phyloP scores from a whole-genome alignment of 2,888 invertebrate genomes.

The Cancer borealis region DNA sequence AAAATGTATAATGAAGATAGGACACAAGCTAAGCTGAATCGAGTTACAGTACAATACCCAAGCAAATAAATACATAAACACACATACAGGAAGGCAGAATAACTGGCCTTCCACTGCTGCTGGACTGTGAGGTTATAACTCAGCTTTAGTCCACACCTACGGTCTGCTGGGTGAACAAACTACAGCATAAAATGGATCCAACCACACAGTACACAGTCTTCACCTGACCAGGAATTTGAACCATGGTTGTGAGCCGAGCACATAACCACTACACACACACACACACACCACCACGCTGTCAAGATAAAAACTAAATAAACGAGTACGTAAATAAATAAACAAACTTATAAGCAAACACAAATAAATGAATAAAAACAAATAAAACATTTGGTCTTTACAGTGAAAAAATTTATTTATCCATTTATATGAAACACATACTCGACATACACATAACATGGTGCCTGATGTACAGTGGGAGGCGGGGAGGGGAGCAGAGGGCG shows the following conservation, averaged over 20 bases:
- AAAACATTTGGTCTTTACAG: conserved; percentile 67
- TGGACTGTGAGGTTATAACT: not conserved
- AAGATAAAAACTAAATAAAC: not conserved
- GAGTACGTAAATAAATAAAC: conserved; percentile 4
- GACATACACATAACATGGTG: conserved; percentile 77
- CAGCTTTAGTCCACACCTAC: not conserved
- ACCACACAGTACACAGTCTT: not conserved
- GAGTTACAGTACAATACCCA: not conserved
- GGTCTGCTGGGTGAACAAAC: not conserved
- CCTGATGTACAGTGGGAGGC: conserved; percentile 75
- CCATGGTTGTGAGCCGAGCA: not conserved
- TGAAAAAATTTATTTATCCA: conserved; percentile 78
- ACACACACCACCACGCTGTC: not conserved
- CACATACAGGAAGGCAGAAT: not conserved
- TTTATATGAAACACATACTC: conserved; percentile 77
- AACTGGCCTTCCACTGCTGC: not conserved
- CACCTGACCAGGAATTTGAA: not conserved
- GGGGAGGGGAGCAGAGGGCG: conserved; percentile 60
- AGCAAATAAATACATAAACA: not conserved
- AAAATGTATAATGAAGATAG: not conserved
- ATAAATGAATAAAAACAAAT: conserved; percentile 39
- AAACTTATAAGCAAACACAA: conserved; percentile 48
- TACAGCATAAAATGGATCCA: not conserved
- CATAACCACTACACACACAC: not conserved
- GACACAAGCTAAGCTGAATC: not conserved